Conservation (phyloP, 2,113 vertebrate genomes). For the Lagopus muta region DNA sequence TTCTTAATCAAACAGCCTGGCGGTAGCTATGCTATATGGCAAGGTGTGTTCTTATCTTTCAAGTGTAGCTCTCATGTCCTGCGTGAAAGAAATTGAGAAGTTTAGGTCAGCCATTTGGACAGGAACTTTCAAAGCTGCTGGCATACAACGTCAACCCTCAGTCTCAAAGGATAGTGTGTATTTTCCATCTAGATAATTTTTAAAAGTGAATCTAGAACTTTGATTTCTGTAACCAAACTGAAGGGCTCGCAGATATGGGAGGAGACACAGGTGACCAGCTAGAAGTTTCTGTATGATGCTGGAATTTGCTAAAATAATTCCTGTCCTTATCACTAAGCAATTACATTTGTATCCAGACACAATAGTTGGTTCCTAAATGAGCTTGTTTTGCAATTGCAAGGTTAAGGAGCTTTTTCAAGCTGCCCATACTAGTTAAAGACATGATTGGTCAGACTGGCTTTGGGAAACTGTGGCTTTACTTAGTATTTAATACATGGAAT, state of each 20-base stretch:
- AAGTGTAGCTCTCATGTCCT: background rate
- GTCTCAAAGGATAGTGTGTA: background rate
- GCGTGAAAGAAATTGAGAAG: background rate
- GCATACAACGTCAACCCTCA: background rate
- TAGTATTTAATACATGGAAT: background rate
- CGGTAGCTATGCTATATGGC: background rate
- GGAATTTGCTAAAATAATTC: background rate
- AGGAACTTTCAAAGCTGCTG: slow-evolving; percentile 27
- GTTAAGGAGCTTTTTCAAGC: background rate
- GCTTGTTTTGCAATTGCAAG: background rate
- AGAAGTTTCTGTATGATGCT: background rate
- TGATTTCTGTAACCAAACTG: background rate
- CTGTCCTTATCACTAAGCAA: background rate
- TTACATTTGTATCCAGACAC: background rate
- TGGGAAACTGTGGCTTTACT: background rate
- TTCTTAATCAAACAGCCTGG: background rate
- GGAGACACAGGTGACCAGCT: background rate
- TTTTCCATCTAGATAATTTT: background rate
- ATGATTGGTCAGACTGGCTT: background rate
- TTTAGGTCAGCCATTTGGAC: background rate
- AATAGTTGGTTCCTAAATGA: background rate
- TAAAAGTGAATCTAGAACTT: background rate
- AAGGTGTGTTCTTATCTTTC: background rate
- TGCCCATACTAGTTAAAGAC: background rate
- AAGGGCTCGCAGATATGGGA: background rate